Percentiles rank a stretch among this genome's conserved stretches.
Evolutionary conservation across 2,797 vertebrate species (phyloP).

Genomic region (Aulostomus chinensis): DNA sequence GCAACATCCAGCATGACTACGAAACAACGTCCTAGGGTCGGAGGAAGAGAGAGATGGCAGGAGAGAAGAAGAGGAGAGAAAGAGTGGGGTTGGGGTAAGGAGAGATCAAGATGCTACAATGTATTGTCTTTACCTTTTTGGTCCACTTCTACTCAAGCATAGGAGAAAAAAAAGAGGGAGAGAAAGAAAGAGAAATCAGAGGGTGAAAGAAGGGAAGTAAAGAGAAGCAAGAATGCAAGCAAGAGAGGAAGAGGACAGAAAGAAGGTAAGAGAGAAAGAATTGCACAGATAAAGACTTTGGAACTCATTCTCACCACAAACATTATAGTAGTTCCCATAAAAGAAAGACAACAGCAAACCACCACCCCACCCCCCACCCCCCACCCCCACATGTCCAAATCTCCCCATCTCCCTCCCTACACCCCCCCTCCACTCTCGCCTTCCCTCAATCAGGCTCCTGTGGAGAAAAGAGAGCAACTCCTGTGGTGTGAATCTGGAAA

Average conservation of each 20-base stretch:
- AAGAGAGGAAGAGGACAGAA: conserved; percentile 38
- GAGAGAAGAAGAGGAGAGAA: conserved; percentile 68
- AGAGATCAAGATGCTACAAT: conserved; percentile 85
- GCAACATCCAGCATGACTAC: conserved; percentile 84
- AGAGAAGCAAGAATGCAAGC: conserved; percentile 64
- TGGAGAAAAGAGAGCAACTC: conserved; percentile 80
- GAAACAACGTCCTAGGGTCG: conserved; percentile 81
- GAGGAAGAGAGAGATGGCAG: conserved; percentile 72
- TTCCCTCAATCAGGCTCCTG: conserved; percentile 74
- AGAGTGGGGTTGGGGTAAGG: conserved; percentile 57
- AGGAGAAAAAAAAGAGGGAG: conserved; percentile 88
- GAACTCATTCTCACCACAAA: conserved; percentile 69
- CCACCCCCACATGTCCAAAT: conserved; percentile 5
- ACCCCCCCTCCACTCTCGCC: conserved; percentile 35
- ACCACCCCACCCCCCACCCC: conserved; percentile 13
- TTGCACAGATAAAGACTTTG: conserved; percentile 73
- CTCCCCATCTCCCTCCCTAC: not conserved
- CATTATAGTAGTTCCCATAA: conserved; percentile 54
- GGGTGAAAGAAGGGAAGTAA: conserved; percentile 84
- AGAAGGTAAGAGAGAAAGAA: conserved; percentile 49
- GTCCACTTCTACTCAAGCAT: conserved; percentile 98
- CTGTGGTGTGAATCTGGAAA: conserved; percentile 76
- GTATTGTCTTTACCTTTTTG: conserved; percentile 96
- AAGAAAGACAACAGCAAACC: conserved; percentile 49
- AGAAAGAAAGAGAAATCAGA: conserved; percentile 90